Evolutionary conservation across 2,113 vertebrate species (phyloP), one percentile per base, ranked within the genome.

Genomic region (Dasyornis broadbenti): DNA sequence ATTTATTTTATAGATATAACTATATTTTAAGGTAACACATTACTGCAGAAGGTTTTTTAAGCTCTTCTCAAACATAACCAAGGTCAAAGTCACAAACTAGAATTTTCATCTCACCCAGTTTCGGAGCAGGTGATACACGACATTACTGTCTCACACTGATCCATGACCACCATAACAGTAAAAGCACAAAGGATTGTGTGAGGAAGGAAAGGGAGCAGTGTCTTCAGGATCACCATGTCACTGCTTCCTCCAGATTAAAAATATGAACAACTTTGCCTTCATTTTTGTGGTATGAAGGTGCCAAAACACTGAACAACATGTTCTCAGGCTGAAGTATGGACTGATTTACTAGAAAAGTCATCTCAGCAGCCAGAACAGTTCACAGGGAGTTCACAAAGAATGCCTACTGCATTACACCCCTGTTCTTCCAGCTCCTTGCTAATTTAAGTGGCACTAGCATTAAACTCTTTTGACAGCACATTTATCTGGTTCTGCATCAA

Each of bases 111-210:
- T 71, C 45, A 69, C 16, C 4, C 4, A 26, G 0, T 71, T 82
- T 86, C 52, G 68, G 76, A 77, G 33, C 27, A 53, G 42, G 24
- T 45, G 19, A 72, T 45, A 42, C 11, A 77, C n/a, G n/a, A 57
- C 23, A 5, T 35, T 19, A 30, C 10, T 13, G 1, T 23, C 0
- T 0, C n/a, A 61, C 2, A 5, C 6, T 50, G 33, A 81, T 37
- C 60, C 56, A 20, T 6, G 14, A 64, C 7, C 7, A 52, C 8
- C 28, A 8, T 31, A 59, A 44, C 13, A 70, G 3, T 19, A 39
- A 65, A 82, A 59, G 50, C 31, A 60, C 28, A 19, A 27, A 44
- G 60, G 18, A 7, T 47, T 49, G 30, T 0, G 1, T 33, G 23
- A 81, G 27, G 22, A 71, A 65, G 57, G 33, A 78, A n/a, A n/a